These are phyloP conservation scores for Rhyacophila evoluta DNA, from an alignment of 2,888 invertebrate species.

Conservation along the genomic window DNA sequence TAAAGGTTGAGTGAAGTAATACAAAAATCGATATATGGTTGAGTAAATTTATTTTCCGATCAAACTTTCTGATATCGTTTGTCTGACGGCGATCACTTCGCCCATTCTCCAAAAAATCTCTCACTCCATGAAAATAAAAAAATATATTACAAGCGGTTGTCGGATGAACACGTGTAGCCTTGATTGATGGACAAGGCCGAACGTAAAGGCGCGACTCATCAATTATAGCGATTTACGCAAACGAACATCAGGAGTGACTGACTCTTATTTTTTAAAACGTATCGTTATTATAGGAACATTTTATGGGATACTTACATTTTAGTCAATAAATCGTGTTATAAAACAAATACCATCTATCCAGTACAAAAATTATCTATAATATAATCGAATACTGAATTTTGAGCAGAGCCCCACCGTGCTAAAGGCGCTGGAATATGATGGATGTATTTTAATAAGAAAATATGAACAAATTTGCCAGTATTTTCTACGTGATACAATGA, in stretches of 20 bases:
- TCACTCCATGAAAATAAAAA: not conserved
- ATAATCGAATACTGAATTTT: too few relatives aligned
- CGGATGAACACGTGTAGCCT: slow-evolving; percentile 1
- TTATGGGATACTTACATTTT: too few relatives aligned
- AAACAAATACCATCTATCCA: too few relatives aligned
- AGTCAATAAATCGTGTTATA: too few relatives aligned
- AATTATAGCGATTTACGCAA: not conserved
- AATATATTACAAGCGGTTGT: not conserved
- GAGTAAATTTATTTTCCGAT: not conserved
- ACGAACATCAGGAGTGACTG: not conserved
- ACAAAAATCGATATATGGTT: not conserved
- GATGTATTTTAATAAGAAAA: too few relatives aligned
- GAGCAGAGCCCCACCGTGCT: too few relatives aligned
- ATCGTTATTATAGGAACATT: too few relatives aligned
- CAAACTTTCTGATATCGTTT: not conserved
- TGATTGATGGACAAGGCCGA: not conserved
- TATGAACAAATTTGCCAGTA: too few relatives aligned
- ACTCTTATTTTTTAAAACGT: too few relatives aligned
- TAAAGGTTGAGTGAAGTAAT: not conserved
- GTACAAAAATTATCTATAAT: too few relatives aligned
- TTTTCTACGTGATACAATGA: too few relatives aligned
- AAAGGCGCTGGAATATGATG: too few relatives aligned
- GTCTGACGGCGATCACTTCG: not conserved
- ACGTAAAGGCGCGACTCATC: not conserved
- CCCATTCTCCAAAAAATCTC: not conserved